Base-by-base conservation (phyloP, 2,888 invertebrate species). In the Perizoma affinitatum region DNA sequence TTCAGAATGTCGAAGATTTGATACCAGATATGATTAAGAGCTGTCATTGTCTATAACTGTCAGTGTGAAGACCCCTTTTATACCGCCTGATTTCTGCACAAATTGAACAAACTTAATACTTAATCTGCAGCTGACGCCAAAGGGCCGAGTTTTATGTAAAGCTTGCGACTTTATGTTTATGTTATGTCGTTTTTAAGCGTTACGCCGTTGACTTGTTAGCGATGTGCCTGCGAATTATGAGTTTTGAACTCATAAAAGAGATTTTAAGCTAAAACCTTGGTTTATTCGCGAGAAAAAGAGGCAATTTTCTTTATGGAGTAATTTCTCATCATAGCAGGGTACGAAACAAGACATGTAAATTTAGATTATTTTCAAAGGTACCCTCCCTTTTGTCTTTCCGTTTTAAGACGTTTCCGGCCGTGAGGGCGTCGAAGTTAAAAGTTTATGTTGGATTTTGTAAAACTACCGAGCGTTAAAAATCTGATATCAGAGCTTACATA, bases 61-160 rank as follows among this genome's bases (percentile, higher is more conserved):
- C 6, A 48, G 1, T 22, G 33, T 50, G 9, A 50, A 47, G 11
- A 41, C 3, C 0, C 33, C 33, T 10, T 53, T 48, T 43, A 6
- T 42, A 47, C 34, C 6, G n/a, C 5, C 40, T 33, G 49, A 54
- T 54, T 54, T 42, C 11, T 40, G 53, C 44, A 49, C 45, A 49
- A 49, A 45, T 46, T 49, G 9, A n/a, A 4, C 45, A 52, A 52
- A 48, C 51, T 63, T 55, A 61, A 50, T 64, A 22, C 22, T 22
- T 22, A 54, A 61, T 64, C 58, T 55, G 46, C 68, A 68, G 66
- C 68, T 68, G 66, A 58, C 66, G 64, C 52, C 48, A 34, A 33
- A 34, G 22, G 60, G 61, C 55, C 60, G 11, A 64, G 54, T 61
- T 64, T 65, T 50, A 65, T 43, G 62, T 54, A 58, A 60, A 60